Evolutionary conservation across 2,113 vertebrate species (phyloP).

Genomic region (Tragelaphus imberbis): DNA sequence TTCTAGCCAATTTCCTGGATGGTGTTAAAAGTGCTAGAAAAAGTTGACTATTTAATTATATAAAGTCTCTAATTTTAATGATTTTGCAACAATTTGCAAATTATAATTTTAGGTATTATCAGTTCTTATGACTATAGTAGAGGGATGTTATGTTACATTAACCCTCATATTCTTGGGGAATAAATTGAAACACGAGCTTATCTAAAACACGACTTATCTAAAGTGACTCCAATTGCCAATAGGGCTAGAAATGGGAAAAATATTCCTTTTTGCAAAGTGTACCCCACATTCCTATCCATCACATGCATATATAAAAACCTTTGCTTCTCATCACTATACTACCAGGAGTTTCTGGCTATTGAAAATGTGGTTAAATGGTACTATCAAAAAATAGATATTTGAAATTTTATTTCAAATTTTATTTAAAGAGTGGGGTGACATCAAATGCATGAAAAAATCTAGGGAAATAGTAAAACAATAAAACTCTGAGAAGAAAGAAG

Average conservation of each 20-base stretch:
- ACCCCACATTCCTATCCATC: fast-evolving
- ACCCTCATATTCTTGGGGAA: not conserved
- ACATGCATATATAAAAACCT: not conserved
- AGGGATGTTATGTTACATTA: not conserved
- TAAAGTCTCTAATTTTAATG: not conserved
- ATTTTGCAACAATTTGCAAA: not conserved
- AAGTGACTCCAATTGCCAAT: not conserved
- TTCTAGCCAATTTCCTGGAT: not conserved
- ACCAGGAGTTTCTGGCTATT: not conserved
- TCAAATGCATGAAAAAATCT: not conserved
- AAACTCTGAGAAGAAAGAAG: not conserved
- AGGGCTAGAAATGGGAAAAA: not conserved
- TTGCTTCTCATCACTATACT: not conserved
- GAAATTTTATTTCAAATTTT: not conserved
- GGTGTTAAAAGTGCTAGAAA: not conserved
- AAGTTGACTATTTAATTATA: not conserved
- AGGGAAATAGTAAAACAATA: not conserved
- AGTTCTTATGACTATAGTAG: not conserved
- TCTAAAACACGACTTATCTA: not conserved
- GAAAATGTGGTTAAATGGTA: not conserved
- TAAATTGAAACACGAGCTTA: not conserved
- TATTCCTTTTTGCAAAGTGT: not conserved
- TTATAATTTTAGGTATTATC: not conserved
- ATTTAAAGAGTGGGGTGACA: not conserved
- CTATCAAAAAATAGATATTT: not conserved